These are phyloP conservation scores for Planiliza haematocheilus DNA, from an alignment of 2,113 vertebrate genomes.

Conservation along the genomic window DNA sequence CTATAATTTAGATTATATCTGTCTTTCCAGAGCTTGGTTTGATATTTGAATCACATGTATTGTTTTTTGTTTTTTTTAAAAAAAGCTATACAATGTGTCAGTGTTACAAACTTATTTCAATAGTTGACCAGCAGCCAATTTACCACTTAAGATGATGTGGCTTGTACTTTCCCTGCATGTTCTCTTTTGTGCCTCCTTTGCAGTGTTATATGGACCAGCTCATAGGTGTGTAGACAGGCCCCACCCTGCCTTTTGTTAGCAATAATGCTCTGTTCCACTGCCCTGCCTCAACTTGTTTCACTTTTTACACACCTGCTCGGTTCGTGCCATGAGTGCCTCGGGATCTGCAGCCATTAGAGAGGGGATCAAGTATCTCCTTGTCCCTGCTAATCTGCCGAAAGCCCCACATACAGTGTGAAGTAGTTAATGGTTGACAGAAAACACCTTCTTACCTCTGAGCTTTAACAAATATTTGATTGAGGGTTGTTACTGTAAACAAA, in stretches of 20 bases:
- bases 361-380: constrained; percentile 67
- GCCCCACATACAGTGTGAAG: constrained; percentile 9
- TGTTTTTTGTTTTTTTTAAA: no score
- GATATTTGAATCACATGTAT: neutral
- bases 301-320: constrained; percentile 74
- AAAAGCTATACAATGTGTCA: neutral
- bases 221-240: constrained; percentile 46
- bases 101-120: neutral
- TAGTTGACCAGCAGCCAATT: constrained; percentile 4
- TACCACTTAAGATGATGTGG: constrained; percentile 19
- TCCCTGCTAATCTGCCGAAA: constrained; percentile 49
- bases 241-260: constrained; percentile 63
- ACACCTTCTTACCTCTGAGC: constrained; percentile 25
- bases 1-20: neutral
- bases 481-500: constrained; percentile 7
- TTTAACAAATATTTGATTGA: constrained; percentile 25
- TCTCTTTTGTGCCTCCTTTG: constrained; percentile 15
- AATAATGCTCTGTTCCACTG: constrained; percentile 40
- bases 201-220: neutral
- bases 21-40: neutral
- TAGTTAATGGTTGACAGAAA: constrained; percentile 56
- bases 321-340: constrained; percentile 61
- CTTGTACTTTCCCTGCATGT: constrained; percentile 21
- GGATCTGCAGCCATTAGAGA: constrained; percentile 54
- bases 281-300: constrained; percentile 75